A percentile compares a stretch with the other conserved stretches of the same genome.
phyloP scores from a whole-genome alignment of 2,888 invertebrate species.

The Cybosia mesomella region DNA sequence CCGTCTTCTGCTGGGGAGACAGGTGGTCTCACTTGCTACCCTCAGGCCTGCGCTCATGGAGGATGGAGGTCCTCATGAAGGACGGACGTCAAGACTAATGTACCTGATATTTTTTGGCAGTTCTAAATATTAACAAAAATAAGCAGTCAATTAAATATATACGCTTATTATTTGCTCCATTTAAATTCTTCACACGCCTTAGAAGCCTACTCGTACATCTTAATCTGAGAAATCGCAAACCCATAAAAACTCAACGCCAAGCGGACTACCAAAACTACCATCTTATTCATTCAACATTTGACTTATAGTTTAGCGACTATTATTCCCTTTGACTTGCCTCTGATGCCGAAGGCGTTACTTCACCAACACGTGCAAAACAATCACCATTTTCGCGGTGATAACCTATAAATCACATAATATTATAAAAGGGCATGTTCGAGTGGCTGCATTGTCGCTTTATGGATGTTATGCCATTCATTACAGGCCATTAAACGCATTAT shows the following conservation, averaged over 20 bases:
- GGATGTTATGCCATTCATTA: constrained; percentile 87
- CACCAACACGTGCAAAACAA: constrained; percentile 83
- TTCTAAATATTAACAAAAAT: not conserved
- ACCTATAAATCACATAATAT: constrained; percentile 83
- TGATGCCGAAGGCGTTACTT: constrained; percentile 65
- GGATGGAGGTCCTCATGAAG: too few relatives aligned
- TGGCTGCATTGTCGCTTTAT: constrained; percentile 85
- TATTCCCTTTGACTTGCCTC: constrained; percentile 47
- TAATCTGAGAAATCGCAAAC: constrained; percentile 38
- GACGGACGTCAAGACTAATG: too few relatives aligned
- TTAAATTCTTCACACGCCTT: constrained; percentile 7
- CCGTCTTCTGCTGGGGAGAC: too few relatives aligned
- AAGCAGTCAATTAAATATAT: constrained; percentile 2
- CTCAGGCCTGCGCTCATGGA: too few relatives aligned
- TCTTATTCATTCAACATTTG: constrained; percentile 47
- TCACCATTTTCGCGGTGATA: constrained; percentile 71
- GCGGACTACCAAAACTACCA: constrained; percentile 27
- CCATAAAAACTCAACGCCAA: constrained; percentile 28
- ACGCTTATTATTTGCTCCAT: constrained; percentile 16
- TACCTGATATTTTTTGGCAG: too few relatives aligned
- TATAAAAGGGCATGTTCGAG: constrained; percentile 84
- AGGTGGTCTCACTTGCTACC: too few relatives aligned
- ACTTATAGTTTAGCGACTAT: constrained; percentile 56
- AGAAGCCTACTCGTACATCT: constrained; percentile 23
- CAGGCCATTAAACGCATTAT: constrained; percentile 86